These are phyloP conservation scores for Coendou prehensilis DNA, from an alignment of 2,797 vertebrate genomes.

Conservation along the genomic window DNA sequence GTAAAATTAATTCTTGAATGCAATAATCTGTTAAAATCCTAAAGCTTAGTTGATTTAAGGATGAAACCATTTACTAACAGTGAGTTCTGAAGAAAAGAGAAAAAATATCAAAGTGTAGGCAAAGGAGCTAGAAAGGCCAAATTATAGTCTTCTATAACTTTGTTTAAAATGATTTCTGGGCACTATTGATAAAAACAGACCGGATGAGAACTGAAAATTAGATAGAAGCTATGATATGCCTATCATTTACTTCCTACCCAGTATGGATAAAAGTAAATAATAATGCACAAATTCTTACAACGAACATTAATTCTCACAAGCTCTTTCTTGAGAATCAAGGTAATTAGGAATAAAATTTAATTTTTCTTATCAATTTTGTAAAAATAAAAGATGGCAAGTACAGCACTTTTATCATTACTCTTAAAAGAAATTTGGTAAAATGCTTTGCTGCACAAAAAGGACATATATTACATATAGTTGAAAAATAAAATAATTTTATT, in stretches of 20 bases:
- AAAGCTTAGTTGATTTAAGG: neutral
- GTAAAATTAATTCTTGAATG: conserved; percentile 43
- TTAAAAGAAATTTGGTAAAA: conserved; percentile 18
- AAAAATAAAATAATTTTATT: neutral
- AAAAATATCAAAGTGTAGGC: neutral
- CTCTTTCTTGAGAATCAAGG: neutral
- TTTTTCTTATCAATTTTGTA: neutral
- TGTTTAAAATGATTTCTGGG: neutral
- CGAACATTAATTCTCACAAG: conserved; percentile 20
- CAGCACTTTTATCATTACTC: neutral
- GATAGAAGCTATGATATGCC: neutral
- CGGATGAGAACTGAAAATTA: neutral
- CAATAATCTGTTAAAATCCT: neutral
- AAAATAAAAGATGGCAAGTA: neutral
- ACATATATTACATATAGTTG: neutral
- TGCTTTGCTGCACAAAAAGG: neutral
- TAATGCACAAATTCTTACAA: neutral
- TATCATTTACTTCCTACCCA: neutral
- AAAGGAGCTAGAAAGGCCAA: neutral
- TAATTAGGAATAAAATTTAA: conserved; percentile 28
- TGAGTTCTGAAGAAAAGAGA: neutral
- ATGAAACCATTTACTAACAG: neutral
- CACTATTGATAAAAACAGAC: neutral
- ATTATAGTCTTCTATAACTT: neutral
- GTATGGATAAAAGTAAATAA: neutral